Percentiles rank a stretch among this genome's conserved stretches.
Evolutionary conservation across 2,888 invertebrate species (phyloP).

Genomic region (Ectemnius cavifrons): DNA sequence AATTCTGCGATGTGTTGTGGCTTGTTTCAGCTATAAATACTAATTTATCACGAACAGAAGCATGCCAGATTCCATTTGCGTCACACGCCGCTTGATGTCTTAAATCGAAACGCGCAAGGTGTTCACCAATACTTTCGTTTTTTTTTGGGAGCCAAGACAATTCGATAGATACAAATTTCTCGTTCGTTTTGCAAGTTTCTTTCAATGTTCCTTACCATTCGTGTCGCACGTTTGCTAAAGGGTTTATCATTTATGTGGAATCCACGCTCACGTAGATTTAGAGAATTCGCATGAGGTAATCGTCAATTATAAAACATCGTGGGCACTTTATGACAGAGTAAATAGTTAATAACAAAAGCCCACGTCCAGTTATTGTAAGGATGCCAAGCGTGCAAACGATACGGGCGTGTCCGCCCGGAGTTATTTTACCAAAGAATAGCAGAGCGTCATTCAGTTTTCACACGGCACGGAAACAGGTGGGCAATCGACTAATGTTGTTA

Average conservation of each 20-base stretch:
- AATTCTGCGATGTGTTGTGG: conserved; percentile 31
- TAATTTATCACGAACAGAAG: conserved; percentile 63
- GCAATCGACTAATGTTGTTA: conserved; percentile 15
- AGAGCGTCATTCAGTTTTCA: conserved; percentile 18
- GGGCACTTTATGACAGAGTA: not conserved
- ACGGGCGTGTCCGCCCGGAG: not conserved
- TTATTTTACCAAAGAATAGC: conserved; percentile 37
- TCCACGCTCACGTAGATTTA: too few species aligned
- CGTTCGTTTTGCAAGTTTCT: too few species aligned
- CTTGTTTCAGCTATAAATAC: conserved; percentile 69
- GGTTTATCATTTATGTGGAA: too few species aligned
- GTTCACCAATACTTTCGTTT: conserved; percentile 30
- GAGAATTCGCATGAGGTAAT: not conserved
- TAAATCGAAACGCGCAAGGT: conserved; percentile 31
- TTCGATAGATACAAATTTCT: not conserved
- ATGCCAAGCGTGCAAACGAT: conserved; percentile 33
- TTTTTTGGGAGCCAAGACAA: not conserved
- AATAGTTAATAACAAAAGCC: conserved; percentile 2
- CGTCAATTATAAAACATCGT: not conserved
- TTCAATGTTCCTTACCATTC: too few species aligned
- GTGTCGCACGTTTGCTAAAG: too few species aligned
- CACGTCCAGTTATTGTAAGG: conserved; percentile 22
- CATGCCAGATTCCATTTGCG: conserved; percentile 65
- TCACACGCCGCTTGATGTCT: conserved; percentile 52
- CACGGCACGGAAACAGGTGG: conserved; percentile 52